Evolutionary conservation across 2,113 vertebrate species (phyloP).

Genomic region (Eubucco bourcierii): DNA sequence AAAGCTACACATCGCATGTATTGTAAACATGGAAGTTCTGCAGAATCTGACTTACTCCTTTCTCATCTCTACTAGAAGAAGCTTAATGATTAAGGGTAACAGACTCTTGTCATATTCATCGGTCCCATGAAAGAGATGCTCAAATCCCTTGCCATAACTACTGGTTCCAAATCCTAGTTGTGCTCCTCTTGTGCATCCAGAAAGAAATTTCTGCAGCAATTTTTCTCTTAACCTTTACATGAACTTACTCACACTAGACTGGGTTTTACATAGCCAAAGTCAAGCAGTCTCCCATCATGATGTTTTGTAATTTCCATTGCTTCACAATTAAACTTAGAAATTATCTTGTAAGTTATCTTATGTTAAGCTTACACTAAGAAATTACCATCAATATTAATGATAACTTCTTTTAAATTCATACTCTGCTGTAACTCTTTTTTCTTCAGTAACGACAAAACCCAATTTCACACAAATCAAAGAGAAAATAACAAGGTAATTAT

Average conservation of each 20-base stretch:
- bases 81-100: not conserved
- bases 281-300: not conserved
- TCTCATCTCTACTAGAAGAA: not conserved
- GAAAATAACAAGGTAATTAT: constrained; percentile 4
- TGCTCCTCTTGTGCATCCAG: not conserved
- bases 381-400: not conserved
- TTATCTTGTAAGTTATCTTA: not conserved
- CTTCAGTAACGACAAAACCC: not conserved
- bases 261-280: not conserved
- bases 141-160: not conserved
- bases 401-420: not conserved
- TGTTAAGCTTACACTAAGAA: not conserved
- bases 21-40: not conserved
- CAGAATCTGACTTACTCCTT: not conserved
- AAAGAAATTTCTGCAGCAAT: not conserved
- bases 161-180: not conserved
- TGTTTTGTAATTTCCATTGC: not conserved
- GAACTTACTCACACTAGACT: not conserved
- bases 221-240: not conserved
- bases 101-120: not conserved
- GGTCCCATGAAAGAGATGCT: not conserved
- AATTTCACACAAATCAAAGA: not conserved
- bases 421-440: not conserved
- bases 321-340: not conserved
- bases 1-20: not conserved